Percentiles rank a stretch among this genome's conserved stretches.
These are phyloP conservation scores for Pandion haliaetus DNA, from an alignment of 2,113 vertebrate genomes.

Conservation along the genomic window DNA sequence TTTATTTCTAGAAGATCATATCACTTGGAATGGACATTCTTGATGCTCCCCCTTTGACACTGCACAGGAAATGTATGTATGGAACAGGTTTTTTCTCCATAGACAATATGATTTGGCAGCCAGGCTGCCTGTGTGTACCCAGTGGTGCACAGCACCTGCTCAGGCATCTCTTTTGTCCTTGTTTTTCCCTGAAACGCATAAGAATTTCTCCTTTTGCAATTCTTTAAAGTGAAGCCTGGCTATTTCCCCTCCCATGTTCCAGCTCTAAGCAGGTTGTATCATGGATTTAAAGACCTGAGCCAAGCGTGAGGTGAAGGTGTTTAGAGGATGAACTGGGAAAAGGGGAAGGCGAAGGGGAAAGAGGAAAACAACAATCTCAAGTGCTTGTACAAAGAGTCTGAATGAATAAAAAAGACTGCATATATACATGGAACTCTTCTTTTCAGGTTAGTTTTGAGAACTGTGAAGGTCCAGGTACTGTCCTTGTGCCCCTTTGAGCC, in stretches of 20 bases:
- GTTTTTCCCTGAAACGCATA: not conserved
- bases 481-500: not conserved
- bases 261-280: not conserved
- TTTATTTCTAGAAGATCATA: not conserved
- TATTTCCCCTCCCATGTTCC: not conserved
- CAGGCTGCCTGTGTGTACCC: not conserved
- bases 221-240: not conserved
- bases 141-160: not conserved
- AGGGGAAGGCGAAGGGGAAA: too few relatives aligned
- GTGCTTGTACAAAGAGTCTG: not conserved
- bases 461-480: not conserved
- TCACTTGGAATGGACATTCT: not conserved
- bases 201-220: not conserved
- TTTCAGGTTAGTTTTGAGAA: not conserved
- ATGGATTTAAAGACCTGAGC: not conserved
- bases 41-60: not conserved
- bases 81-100: not conserved
- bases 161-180: not conserved
- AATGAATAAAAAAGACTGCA: not conserved
- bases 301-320: not conserved
- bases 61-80: not conserved
- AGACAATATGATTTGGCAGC: not conserved
- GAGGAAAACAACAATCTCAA: not conserved
- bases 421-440: not conserved
- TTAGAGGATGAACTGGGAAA: not conserved